Evolutionary conservation across 2,113 vertebrate species (phyloP).

Genomic region (Heterotilapia buettikoferi): DNA sequence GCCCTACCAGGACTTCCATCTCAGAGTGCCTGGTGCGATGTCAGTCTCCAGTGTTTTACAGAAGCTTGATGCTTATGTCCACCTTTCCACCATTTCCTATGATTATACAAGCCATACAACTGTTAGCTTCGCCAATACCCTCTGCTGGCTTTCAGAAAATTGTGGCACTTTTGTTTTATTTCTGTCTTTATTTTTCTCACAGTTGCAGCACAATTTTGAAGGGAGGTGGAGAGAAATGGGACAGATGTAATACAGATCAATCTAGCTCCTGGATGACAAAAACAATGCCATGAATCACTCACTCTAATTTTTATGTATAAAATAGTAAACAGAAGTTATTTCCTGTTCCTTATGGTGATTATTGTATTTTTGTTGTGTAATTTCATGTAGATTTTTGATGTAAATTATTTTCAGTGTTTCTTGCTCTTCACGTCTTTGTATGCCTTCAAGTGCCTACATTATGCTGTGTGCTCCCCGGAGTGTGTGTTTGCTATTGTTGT

Average conservation of each 20-base stretch:
- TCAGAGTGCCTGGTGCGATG: constrained; percentile 35
- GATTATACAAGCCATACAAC: constrained; percentile 27
- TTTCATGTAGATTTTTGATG: neutral
- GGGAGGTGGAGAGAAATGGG: constrained; percentile 1
- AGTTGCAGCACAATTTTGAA: neutral
- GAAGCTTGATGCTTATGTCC: constrained; percentile 37
- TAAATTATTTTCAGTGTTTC: constrained; percentile 19
- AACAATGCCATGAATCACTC: constrained; percentile 1
- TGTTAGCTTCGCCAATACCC: constrained; percentile 36
- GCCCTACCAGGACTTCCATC: constrained; percentile 51
- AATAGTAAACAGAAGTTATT: neutral
- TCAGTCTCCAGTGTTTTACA: constrained; percentile 55
- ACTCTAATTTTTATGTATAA: constrained; percentile 1
- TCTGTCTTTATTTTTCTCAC: neutral
- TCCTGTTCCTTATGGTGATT: neutral
- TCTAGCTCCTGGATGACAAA: neutral
- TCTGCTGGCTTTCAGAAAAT: constrained; percentile 29
- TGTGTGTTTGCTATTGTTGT: neutral
- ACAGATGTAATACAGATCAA: constrained; percentile 6
- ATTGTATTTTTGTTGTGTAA: neutral
- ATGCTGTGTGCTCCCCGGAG: neutral
- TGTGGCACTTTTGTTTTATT: constrained; percentile 3
- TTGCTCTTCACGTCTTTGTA: constrained; percentile 5
- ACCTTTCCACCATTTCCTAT: constrained; percentile 14
- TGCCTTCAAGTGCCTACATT: neutral